Base-by-base conservation (phyloP, 1,140 invertebrate genomes). In the Radopholus similis region DNA sequence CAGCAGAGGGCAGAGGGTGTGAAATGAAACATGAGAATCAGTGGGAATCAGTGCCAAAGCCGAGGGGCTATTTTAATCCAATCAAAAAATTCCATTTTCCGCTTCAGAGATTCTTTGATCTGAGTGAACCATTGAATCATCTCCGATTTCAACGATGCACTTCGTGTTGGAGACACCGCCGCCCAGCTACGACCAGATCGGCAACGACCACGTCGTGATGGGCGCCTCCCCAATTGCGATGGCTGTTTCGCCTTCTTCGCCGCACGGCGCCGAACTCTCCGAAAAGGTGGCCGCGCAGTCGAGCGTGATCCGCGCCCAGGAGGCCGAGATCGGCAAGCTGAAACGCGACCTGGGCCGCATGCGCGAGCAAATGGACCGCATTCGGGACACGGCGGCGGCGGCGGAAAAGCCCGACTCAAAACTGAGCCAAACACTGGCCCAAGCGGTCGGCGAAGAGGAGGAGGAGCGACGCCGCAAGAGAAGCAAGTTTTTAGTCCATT, bases 371-470 rank as follows among this genome's bases (percentile, higher is more conserved):
- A 49, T 62, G 28, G 59, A 62, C 13, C 42, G 59, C n/a, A 26
- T 62, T 18, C 21, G 34, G n/a, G 8, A 44, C 13, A 28, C 21
- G 18, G n/a, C 21, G 1, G 40, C 40, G 18, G 18, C 35, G n/a
- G 34, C 26, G 30, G 32, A 38, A 15, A 35, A 8, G 34, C n/a
- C 6, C 2, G 8, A 38, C 15, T 21, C 13, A 1, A 62, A 62
- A 62, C n/a, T 62, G 32, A 42, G 34, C 11, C 40, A 62, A 8
- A 64, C 37, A n/a, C 49, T 58, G 30, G 51, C 23, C 47, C 32
- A 66, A 32, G 53, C 47, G 15, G 64, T 66, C 37, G 55, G 49
- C 30, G 64, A 66, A 35, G 64, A 66, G 37, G 54, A 15, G n/a
- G 64, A 66, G 40, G 57, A 66, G 11, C 26, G 59, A 15, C n/a